These are phyloP conservation scores for Morone chrysops DNA, from an alignment of 2,113 vertebrate species.

Conservation along the genomic window DNA sequence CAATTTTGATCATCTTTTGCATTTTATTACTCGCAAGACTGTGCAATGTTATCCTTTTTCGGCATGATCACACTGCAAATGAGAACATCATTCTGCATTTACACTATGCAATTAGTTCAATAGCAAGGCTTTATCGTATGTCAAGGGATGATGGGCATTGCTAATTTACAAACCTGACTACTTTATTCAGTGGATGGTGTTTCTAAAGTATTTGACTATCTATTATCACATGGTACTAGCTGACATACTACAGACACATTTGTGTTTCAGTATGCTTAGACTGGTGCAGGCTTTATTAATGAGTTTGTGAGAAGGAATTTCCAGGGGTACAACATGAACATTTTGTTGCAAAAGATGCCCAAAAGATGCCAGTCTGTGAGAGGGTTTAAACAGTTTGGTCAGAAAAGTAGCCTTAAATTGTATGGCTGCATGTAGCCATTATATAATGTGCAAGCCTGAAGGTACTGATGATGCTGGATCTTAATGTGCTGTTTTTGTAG, in stretches of 20 bases:
- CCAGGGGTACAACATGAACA: background rate
- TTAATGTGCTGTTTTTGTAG: conserved; percentile 68
- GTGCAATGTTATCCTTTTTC: background rate
- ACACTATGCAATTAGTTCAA: conserved; percentile 23
- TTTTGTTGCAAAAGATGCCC: conserved; percentile 44
- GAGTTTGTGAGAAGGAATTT: background rate
- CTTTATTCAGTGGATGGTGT: background rate
- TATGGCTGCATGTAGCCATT: conserved; percentile 69
- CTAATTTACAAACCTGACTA: background rate
- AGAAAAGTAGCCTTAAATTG: conserved; percentile 64
- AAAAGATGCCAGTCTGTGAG: conserved; percentile 33
- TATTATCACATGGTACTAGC: background rate
- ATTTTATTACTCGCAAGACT: background rate
- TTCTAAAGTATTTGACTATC: background rate
- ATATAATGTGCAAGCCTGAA: conserved; percentile 65
- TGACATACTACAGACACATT: conserved; percentile 1
- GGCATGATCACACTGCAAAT: conserved; percentile 20
- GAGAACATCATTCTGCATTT: conserved; percentile 7
- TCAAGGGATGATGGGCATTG: background rate
- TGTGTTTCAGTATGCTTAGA: conserved; percentile 15
- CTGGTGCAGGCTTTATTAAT: conserved; percentile 10
- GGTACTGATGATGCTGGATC: conserved; percentile 81
- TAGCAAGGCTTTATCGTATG: background rate
- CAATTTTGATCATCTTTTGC: conserved; percentile 57
- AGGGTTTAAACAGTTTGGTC: conserved; percentile 28